A percentile compares a stretch with the other conserved stretches of the same genome.
Conservation (phyloP, 2,113 vertebrate species). For the Oceanites oceanicus region DNA sequence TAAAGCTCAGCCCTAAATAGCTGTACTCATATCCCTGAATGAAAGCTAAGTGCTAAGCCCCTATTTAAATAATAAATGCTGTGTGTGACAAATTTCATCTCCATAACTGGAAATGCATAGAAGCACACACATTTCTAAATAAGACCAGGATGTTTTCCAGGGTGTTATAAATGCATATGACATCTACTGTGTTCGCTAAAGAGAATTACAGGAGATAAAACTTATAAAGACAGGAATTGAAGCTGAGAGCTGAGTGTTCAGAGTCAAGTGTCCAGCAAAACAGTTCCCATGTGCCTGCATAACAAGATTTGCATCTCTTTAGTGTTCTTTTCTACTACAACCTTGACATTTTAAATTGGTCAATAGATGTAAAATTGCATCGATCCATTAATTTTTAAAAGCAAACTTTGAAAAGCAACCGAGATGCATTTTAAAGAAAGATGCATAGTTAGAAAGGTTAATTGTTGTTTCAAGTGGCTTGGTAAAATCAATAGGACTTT, state of each 20-base stretch:
- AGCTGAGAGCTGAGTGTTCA: background rate
- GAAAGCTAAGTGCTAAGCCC: background rate
- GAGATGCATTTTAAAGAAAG: background rate
- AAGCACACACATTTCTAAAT: background rate
- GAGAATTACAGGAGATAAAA: background rate
- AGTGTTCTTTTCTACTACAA: background rate
- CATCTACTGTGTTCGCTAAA: background rate
- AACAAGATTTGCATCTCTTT: background rate
- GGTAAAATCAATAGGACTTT: background rate
- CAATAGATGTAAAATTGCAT: background rate
- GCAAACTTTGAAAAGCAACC: background rate
- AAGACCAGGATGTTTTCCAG: background rate
- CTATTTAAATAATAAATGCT: background rate
- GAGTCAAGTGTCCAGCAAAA: background rate
- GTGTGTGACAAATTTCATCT: background rate
- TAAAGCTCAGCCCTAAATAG: background rate
- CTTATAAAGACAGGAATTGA: background rate
- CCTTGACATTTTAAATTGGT: conserved; percentile 38
- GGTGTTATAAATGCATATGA: background rate
- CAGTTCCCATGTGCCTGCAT: background rate
- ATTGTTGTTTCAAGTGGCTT: background rate
- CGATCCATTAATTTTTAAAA: background rate
- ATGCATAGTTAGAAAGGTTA: background rate
- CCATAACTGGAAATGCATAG: background rate
- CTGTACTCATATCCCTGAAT: background rate